Conservation (phyloP, 2,113 vertebrate genomes). For the Rhipidura dahli region DNA sequence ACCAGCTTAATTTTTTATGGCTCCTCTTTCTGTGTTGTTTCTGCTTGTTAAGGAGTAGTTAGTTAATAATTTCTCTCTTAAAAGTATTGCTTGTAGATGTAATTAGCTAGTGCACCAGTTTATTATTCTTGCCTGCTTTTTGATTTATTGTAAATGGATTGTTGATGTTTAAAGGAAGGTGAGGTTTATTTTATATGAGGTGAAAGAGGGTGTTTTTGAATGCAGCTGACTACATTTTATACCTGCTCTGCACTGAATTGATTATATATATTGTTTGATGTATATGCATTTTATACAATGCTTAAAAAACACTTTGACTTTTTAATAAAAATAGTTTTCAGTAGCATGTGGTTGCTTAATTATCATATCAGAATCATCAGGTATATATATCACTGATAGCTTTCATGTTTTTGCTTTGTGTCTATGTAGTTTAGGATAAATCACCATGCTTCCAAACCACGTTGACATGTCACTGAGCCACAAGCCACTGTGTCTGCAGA, state of each 20-base stretch:
- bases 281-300: not conserved
- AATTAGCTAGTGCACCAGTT: not conserved
- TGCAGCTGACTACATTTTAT: not conserved
- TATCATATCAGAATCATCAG: too few species aligned
- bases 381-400: not conserved
- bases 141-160: not conserved
- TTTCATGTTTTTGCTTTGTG: not conserved
- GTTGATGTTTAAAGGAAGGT: not conserved
- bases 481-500: too few species aligned
- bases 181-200: not conserved
- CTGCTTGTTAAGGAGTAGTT: not conserved
- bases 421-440: not conserved
- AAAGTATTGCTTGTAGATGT: not conserved
- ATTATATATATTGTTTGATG: not conserved
- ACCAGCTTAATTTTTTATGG: not conserved
- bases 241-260: not conserved
- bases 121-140: not conserved
- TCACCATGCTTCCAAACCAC: not conserved
- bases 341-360: not conserved
- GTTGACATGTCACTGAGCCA: not conserved
- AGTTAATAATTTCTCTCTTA: not conserved
- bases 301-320: not conserved
- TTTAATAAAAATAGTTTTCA: not conserved
- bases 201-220: not conserved
- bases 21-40: not conserved